Conservation (phyloP, 2,797 vertebrate genomes). For the Phoeniculus purpureus region DNA sequence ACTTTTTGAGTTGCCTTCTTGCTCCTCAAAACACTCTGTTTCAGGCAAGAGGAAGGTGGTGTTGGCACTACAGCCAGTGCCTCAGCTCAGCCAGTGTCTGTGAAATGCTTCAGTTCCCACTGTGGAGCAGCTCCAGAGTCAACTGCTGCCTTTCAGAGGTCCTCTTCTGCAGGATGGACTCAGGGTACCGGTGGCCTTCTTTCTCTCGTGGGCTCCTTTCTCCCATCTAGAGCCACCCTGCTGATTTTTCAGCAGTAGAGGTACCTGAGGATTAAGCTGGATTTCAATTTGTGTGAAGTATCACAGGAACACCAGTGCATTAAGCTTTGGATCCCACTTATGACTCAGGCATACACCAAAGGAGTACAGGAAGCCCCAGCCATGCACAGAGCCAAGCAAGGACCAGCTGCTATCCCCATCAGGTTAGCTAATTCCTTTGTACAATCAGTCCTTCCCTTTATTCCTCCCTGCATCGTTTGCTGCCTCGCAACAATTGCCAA, state of each 20-base stretch:
- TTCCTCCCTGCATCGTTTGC: slow-evolving; percentile 15
- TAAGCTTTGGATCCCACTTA: not conserved
- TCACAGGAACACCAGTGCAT: not conserved
- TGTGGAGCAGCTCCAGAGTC: not conserved
- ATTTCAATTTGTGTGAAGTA: not conserved
- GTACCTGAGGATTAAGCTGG: not conserved
- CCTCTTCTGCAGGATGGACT: not conserved
- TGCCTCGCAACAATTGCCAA: slow-evolving; percentile 34
- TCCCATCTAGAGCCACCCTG: not conserved
- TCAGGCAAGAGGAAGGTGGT: not conserved
- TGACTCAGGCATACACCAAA: not conserved
- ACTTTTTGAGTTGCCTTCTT: not conserved
- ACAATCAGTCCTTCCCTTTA: not conserved
- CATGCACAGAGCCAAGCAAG: not conserved
- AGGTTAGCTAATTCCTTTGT: slow-evolving; percentile 51
- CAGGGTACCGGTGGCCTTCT: not conserved
- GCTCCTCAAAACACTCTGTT: not conserved
- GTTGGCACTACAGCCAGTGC: not conserved
- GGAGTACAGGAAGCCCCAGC: not conserved
- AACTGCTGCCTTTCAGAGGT: not conserved
- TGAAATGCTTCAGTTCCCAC: not conserved
- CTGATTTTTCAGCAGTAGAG: not conserved
- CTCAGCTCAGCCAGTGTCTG: not conserved
- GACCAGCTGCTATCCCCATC: slow-evolving; percentile 61
- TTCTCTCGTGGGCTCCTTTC: not conserved